Evolutionary conservation across 2,113 vertebrate genomes (phyloP), one percentile per base, ranked within the genome.

Genomic region (Carollia perspicillata): DNA sequence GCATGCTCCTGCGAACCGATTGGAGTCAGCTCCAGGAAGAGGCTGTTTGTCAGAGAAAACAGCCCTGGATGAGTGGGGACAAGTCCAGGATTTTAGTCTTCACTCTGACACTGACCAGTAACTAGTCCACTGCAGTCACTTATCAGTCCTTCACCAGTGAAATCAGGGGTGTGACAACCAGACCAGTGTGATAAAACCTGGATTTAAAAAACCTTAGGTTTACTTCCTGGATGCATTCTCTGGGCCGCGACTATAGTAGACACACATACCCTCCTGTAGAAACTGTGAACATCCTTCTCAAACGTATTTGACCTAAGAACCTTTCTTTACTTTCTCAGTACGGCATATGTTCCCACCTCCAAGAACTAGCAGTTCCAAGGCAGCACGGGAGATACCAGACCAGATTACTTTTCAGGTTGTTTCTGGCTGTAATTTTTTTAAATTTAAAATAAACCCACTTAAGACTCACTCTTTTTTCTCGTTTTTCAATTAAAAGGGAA

Each of bases 231-330:
- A n/a, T 11, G 65, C 0, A 0, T 66, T n/a, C 30, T 49, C 51
- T 5, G 1, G 4, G 55, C 35, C 65, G 14, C 0, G 6, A 9
- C 71, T 2, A 7, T 0, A 26, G 44, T 1, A 2, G 40, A 4
- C 7, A 7, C 35, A 47, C 1, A 35, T 9, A 69, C 37, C 10
- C 17, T 53, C 93, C 10, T 2, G 0, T 0, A 18, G 44, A 14
- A 23, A 55, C n/a, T 1, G 13, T 3, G 14, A 12, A 1, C 17
- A 5, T 3, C 51, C 35, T 26, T 18, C 28, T 20, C 28, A 42
- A 20, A 14, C 7, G 13, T 1, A 3, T n/a, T 0, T 17, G 5
- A 26, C 42, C 37, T 30, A 33, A 71, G 28, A 60, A 28, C 1
- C 30, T 53, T 28, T 22, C 30, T 53, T 28, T 22, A 47, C 11